Conservation (phyloP, 2,113 vertebrate species). For the Gymnobelideus leadbeateri region DNA sequence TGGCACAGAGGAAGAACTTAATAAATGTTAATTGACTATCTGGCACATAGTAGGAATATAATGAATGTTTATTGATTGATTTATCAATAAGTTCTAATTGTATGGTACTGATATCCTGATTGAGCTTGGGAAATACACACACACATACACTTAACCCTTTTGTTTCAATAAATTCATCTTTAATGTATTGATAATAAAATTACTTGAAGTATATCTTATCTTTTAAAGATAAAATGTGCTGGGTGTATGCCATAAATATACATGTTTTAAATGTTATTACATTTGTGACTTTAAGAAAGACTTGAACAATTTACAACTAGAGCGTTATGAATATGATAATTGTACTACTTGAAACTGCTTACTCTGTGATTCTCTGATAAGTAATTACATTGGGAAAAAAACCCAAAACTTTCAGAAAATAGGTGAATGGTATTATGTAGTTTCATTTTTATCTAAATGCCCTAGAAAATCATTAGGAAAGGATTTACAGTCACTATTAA, state of each 20-base stretch:
- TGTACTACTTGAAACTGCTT: conserved; percentile 11
- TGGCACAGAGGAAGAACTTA: neutral
- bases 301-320: conserved; percentile 2
- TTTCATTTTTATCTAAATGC: conserved; percentile 1
- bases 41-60: neutral
- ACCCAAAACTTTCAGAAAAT: conserved; percentile 1
- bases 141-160: neutral
- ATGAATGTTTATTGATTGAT: neutral
- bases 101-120: conserved; percentile 6
- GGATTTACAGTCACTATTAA: neutral
- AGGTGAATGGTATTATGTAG: neutral
- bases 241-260: neutral
- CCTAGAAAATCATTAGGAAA: conserved; percentile 13
- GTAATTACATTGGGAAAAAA: conserved; percentile 10
- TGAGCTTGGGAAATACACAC: neutral
- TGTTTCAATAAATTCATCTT: neutral
- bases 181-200: neutral
- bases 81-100: neutral
- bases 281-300: conserved; percentile 7
- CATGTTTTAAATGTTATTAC: conserved; percentile 7
- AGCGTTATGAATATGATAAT: conserved; percentile 1
- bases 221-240: conserved; percentile 19
- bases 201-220: too few species aligned
- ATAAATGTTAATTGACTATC: neutral
- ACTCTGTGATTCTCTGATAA: neutral